Base-by-base conservation (phyloP, 2,888 invertebrate genomes). In the Gymnoscelis rufifasciata region DNA sequence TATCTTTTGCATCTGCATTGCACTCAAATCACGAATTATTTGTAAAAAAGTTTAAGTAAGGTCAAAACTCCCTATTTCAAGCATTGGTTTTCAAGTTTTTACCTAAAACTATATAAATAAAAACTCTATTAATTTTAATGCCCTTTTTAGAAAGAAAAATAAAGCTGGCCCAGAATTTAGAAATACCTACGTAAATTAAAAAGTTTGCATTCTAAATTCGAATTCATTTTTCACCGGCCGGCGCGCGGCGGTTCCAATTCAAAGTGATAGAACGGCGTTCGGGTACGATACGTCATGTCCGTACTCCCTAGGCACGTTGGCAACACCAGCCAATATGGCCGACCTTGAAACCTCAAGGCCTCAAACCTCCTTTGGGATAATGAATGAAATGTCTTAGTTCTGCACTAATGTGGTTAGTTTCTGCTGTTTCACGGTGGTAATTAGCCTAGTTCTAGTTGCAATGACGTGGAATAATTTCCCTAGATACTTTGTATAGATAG, bases 251-350 rank as follows among this genome's bases (percentile, higher is more conserved):
- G 5, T 5, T 23, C 40, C 26, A 14, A 7, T 31, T 7, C 15
- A 38, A 38, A 38, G 27, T 27, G 38, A 30, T 38, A 36, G 36
- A 38, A 28, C 14, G 26, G 30, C 30, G 15, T 36, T 11, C 37
- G 37, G 40, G 14, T 37, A 14, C 59, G 63, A 71, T 72, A 68
- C 66, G 71, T 76, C 74, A 78, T 71, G 58, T 57, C 62, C 54
- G 57, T 59, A 54, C 52, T 44, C 73, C 65, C 66, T 24, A 31
- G 65, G 61, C 43, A 30, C 13, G 43, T 45, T 47, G 56, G 54
- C 52, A 60, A 60, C 56, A 60, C 61, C 52, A 56, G 56, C 51
- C 60, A 63, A 63, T 63, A 56, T 53, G 47, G 57, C 54, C 49
- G 54, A 38, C 57, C 57, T 59, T 62, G 58, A 56, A 64, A 60